A percentile compares a stretch with the other conserved stretches of the same genome.
These are phyloP conservation scores for Aphrophora alni DNA, from an alignment of 2,888 invertebrate genomes.

Conservation along the genomic window DNA sequence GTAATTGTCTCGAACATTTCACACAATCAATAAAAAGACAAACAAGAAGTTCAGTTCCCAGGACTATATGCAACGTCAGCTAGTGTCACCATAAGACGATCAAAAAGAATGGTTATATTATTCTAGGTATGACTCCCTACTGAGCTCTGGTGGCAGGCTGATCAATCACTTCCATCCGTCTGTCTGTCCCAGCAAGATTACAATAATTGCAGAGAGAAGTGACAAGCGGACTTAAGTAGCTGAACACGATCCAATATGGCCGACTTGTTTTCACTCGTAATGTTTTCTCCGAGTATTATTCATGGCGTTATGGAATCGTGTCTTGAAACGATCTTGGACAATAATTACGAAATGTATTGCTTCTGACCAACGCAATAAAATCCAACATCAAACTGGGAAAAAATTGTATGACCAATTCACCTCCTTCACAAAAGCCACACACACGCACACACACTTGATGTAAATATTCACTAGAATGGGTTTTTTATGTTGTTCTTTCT, in stretches of 20 bases:
- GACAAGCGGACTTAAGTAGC: neutral
- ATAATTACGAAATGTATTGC: neutral
- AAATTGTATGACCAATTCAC: neutral
- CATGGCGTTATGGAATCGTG: neutral
- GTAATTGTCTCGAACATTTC: no score
- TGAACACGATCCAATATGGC: conserved; percentile 1
- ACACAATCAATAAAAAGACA: no score
- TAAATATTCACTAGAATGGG: no score
- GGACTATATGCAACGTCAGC: neutral
- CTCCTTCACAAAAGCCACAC: no score
- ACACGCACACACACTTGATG: no score
- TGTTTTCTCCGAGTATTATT: neutral
- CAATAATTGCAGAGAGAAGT: neutral
- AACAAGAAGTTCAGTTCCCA: neutral
- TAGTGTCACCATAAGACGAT: neutral
- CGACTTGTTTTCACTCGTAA: neutral
- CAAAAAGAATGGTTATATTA: conserved; percentile 4
- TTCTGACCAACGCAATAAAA: neutral
- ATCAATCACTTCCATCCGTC: neutral
- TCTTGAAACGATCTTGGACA: no score
- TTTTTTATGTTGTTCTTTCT: no score
- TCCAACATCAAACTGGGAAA: neutral
- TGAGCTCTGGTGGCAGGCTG: neutral
- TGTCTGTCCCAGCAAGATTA: neutral
- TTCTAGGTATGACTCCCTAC: neutral